These are phyloP conservation scores for Poeciliopsis retropinna DNA, from an alignment of 2,113 vertebrate genomes.

Conservation along the genomic window DNA sequence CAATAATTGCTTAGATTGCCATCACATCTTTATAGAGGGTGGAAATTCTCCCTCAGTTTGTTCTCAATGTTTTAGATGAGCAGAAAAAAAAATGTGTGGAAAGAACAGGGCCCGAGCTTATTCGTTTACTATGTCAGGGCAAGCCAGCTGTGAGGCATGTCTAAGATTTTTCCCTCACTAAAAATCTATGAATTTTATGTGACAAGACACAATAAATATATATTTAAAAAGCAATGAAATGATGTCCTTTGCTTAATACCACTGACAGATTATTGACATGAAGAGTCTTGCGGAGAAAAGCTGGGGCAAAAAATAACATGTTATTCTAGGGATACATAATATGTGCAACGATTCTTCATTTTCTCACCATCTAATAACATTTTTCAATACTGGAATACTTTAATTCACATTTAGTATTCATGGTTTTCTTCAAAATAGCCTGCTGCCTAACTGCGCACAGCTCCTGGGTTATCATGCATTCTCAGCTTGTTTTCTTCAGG, in stretches of 20 bases:
- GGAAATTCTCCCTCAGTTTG: conserved; percentile 7
- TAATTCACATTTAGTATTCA: conserved; percentile 18
- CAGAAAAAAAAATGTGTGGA: conserved; percentile 7
- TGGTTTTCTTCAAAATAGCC: conserved; percentile 28
- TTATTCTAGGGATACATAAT: conserved; percentile 8
- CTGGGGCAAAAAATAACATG: conserved; percentile 24
- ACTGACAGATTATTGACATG: conserved; percentile 39
- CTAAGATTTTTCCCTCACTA: not conserved
- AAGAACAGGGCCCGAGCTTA: not conserved
- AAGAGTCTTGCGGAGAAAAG: conserved; percentile 4
- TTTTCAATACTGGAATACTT: conserved; percentile 19
- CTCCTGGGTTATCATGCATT: conserved; percentile 10
- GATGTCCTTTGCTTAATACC: conserved; percentile 14
- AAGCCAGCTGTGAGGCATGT: not conserved
- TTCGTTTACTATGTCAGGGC: not conserved
- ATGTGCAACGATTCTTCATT: not conserved
- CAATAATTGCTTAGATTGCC: conserved; percentile 11
- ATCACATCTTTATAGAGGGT: conserved; percentile 13
- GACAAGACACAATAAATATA: conserved; percentile 10
- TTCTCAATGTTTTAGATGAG: not conserved
- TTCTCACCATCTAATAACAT: not conserved
- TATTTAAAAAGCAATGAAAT: conserved; percentile 17
- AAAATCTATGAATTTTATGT: not conserved
- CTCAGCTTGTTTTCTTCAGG: conserved; percentile 36
- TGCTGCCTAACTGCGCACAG: conserved; percentile 19